A percentile compares a stretch with the other conserved stretches of the same genome.
These are phyloP conservation scores for Rhaphigaster nebulosa DNA, from an alignment of 2,888 invertebrate species.

Conservation along the genomic window DNA sequence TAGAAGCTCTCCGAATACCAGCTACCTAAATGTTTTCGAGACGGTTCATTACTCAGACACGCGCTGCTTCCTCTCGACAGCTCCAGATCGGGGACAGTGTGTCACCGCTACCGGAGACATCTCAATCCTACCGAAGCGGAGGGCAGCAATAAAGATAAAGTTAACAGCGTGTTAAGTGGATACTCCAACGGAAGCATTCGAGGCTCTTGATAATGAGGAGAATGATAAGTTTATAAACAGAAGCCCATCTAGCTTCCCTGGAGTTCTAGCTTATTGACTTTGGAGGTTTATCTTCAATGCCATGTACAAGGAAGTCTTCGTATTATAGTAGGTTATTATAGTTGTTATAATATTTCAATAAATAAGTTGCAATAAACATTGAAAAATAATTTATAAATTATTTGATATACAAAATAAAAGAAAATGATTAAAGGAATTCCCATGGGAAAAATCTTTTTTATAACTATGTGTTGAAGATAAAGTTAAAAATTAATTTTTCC, in stretches of 20 bases:
- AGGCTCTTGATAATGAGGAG: neutral
- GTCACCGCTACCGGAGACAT: constrained; percentile 6
- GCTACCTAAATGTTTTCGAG: neutral
- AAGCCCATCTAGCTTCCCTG: neutral
- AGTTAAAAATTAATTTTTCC: no score
- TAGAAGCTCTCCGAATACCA: neutral
- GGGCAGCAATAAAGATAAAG: neutral
- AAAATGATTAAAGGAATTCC: no score
- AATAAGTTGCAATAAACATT: no score
- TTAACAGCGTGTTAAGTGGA: constrained; percentile 28
- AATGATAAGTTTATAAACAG: neutral
- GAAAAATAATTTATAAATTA: no score
- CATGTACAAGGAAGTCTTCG: neutral
- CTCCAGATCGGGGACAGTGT: neutral
- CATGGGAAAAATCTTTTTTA: no score
- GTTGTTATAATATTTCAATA: neutral
- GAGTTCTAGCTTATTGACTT: neutral
- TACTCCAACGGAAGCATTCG: neutral
- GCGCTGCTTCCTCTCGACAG: neutral
- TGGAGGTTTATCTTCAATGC: neutral
- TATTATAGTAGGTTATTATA: neutral
- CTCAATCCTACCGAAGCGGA: neutral
- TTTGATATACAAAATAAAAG: no score
- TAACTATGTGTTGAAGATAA: no score
- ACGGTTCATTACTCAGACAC: neutral